A percentile compares a stretch with the other conserved stretches of the same genome.
These are phyloP conservation scores for Lordiphosa andalusiaca DNA, from an alignment of 2,888 invertebrate genomes.

Conservation along the genomic window DNA sequence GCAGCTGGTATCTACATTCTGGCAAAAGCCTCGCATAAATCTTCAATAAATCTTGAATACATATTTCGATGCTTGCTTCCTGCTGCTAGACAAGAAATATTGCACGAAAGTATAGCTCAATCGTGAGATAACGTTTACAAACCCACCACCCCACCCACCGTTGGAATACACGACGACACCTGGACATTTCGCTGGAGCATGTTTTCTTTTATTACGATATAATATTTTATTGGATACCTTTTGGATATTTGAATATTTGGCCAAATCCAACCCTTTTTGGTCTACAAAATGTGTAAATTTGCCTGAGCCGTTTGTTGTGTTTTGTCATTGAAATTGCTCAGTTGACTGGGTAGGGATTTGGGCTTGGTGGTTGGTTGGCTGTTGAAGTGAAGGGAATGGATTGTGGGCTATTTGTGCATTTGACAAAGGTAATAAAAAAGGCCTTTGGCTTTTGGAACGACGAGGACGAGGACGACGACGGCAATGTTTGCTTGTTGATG, in stretches of 20 bases:
- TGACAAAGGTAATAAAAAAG: slow-evolving; percentile 74
- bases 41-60: slow-evolving; percentile 63
- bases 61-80: slow-evolving; percentile 26
- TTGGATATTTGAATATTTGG: slow-evolving; percentile 66
- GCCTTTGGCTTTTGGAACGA: slow-evolving; percentile 62
- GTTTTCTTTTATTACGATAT: slow-evolving; percentile 67
- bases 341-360: slow-evolving; percentile 5
- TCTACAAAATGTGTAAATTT: slow-evolving; percentile 72
- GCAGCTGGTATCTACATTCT: neutral
- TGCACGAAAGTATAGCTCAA: slow-evolving; percentile 64
- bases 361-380: slow-evolving; percentile 10
- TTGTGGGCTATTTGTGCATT: slow-evolving; percentile 72
- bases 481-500: slow-evolving; percentile 54
- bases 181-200: slow-evolving; percentile 18
- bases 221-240: slow-evolving; percentile 72
- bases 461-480: neutral
- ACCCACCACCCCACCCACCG: slow-evolving; percentile 19
- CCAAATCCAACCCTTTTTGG: slow-evolving; percentile 49
- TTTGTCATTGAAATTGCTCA: slow-evolving; percentile 46
- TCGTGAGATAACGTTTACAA: slow-evolving; percentile 45
- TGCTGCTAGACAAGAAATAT: slow-evolving; percentile 29
- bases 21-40: slow-evolving; percentile 64
- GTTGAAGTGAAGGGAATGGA: slow-evolving; percentile 42
- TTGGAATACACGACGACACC: neutral
- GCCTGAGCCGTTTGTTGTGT: slow-evolving; percentile 55